These are phyloP conservation scores for Varroa destructor DNA, from an alignment of 1,140 invertebrate species.

Conservation along the genomic window DNA sequence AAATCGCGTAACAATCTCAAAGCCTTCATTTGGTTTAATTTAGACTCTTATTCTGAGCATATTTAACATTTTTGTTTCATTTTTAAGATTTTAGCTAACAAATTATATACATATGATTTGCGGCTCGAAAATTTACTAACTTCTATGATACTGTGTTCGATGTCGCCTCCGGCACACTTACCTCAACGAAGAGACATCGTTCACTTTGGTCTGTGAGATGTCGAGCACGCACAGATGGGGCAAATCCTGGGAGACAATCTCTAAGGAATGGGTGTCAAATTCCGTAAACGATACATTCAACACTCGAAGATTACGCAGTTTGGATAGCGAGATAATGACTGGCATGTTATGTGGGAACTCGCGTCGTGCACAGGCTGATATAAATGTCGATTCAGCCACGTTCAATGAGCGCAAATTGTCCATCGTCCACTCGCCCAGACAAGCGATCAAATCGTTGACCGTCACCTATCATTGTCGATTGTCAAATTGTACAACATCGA, in stretches of 20 bases:
- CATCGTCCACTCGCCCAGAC: conserved; percentile 57
- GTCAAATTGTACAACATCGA: too few species aligned
- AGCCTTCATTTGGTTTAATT: too few species aligned
- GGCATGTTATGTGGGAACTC: conserved; percentile 36
- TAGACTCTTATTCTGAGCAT: too few species aligned
- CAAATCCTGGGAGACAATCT: conserved; percentile 56
- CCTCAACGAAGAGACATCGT: conserved; percentile 52
- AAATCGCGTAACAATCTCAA: too few species aligned
- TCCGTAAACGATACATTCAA: conserved; percentile 60
- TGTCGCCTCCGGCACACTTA: neutral
- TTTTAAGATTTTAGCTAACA: too few species aligned
- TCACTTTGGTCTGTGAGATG: conserved; percentile 55
- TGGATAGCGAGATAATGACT: conserved; percentile 43
- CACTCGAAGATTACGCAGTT: conserved; percentile 47
- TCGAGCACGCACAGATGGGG: conserved; percentile 53
- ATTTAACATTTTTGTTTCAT: too few species aligned
- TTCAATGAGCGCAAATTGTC: conserved; percentile 53
- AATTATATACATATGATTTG: too few species aligned
- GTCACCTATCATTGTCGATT: conserved; percentile 40
- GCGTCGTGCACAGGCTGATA: conserved; percentile 42
- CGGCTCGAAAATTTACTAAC: too few species aligned
- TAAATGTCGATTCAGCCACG: conserved; percentile 53
- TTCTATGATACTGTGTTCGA: too few species aligned
- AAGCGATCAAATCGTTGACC: conserved; percentile 54
- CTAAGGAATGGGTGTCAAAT: conserved; percentile 54